phyloP scores from a whole-genome alignment of 2,113 vertebrate genomes.

The Macrotis lagotis region DNA sequence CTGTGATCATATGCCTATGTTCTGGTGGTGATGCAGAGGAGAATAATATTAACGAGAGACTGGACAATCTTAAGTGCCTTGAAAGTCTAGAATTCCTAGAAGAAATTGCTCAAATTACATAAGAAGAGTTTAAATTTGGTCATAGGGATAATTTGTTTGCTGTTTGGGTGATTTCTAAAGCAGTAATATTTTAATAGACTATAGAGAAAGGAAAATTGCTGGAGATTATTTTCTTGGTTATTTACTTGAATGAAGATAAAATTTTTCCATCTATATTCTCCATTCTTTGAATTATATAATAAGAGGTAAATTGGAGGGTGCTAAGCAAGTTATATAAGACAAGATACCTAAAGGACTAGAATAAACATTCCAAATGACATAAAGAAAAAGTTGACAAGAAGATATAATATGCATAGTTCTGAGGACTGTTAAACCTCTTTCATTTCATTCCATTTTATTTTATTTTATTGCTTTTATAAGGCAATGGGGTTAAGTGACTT shows the following conservation, averaged over 20 bases:
- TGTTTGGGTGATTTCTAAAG: neutral
- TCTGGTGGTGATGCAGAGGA: neutral
- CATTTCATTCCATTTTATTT: too few species aligned
- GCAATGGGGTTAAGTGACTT: too few species aligned
- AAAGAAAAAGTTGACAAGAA: neutral
- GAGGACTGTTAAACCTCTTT: neutral
- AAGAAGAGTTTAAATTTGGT: neutral
- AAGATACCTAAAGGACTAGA: neutral
- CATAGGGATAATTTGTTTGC: neutral
- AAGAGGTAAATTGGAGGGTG: accelerated
- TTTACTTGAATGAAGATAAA: neutral
- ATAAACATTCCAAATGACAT: neutral
- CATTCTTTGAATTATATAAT: accelerated
- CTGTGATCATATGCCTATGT: neutral
- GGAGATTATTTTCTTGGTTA: neutral
- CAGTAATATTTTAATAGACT: neutral
- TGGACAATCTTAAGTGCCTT: neutral
- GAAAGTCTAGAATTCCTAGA: neutral
- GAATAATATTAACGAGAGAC: neutral
- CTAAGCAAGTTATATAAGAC: neutral
- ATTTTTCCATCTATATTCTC: neutral
- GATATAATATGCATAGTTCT: neutral
- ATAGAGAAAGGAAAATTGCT: neutral
- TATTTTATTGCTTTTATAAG: too few species aligned
- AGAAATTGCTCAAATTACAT: neutral